phyloP scores from a whole-genome alignment of 2,113 vertebrate species.

The Balaeniceps rex region DNA sequence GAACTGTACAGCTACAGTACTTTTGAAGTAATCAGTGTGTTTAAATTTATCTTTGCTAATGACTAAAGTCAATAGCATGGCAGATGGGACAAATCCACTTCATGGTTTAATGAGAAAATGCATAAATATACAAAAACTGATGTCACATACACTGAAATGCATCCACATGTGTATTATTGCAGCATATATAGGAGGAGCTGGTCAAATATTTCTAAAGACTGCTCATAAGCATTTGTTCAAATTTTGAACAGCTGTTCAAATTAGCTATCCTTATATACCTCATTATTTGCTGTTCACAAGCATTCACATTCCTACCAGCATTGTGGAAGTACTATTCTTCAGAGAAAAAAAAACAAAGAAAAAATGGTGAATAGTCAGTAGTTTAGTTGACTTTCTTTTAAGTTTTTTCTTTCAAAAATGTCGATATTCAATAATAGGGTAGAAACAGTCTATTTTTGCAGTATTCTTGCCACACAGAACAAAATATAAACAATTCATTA shows the following conservation, averaged over 20 bases:
- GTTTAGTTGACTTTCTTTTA: neutral
- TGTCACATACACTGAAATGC: neutral
- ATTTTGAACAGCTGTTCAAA: neutral
- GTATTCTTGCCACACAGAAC: neutral
- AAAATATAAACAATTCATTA: neutral
- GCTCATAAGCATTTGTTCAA: neutral
- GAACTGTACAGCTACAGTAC: neutral
- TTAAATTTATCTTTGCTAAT: neutral
- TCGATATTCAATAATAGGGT: neutral
- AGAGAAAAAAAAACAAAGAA: neutral
- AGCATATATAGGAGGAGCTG: neutral
- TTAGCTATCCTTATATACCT: neutral
- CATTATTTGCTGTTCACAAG: neutral
- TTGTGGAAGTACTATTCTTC: neutral
- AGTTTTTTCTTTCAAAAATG: neutral
- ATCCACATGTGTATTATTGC: neutral
- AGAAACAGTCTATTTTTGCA: neutral
- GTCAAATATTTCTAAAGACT: neutral
- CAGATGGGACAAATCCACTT: neutral
- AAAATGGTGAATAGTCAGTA: neutral
- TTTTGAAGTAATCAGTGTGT: neutral
- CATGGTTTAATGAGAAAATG: neutral
- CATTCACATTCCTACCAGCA: neutral
- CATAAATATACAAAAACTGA: neutral
- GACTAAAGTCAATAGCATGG: neutral